These are phyloP conservation scores for Crossaster papposus DNA, from an alignment of 53 echinoderm and acorn worm genomes.

Conservation along the genomic window DNA sequence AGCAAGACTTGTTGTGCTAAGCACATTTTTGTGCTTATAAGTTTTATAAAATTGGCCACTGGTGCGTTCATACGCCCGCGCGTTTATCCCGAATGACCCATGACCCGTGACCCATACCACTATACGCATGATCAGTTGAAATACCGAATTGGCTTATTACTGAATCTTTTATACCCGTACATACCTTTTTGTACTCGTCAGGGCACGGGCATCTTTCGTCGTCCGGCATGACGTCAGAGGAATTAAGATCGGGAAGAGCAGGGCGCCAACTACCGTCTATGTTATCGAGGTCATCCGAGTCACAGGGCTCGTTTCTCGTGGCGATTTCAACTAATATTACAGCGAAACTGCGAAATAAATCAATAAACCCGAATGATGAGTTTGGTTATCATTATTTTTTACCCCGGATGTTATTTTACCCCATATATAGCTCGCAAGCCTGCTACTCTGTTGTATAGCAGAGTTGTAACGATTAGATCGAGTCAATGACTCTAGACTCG, in stretches of 20 bases:
- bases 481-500: too few relatives aligned
- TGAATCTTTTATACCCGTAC: background rate
- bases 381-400: background rate
- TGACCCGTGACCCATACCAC: too few relatives aligned
- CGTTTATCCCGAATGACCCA: too few relatives aligned
- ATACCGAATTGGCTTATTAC: too few relatives aligned
- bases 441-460: too few relatives aligned
- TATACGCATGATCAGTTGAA: too few relatives aligned
- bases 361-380: too few relatives aligned
- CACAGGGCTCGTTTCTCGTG: constrained; percentile 88
- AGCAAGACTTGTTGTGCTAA: too few relatives aligned
- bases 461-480: too few relatives aligned
- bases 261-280: constrained; percentile 93
- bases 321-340: constrained; percentile 93
- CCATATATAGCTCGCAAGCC: background rate
- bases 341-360: constrained; percentile 70
- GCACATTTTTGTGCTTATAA: too few relatives aligned
- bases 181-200: constrained; percentile 80
- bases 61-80: too few relatives aligned
- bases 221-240: constrained; percentile 68
- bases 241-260: constrained; percentile 79
- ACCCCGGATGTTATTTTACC: background rate
- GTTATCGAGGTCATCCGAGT: constrained; percentile 79
- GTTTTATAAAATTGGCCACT: too few relatives aligned
- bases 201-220: constrained; percentile 94